Base-by-base conservation (phyloP, 2,113 vertebrate species). In the Regulus satrapa region DNA sequence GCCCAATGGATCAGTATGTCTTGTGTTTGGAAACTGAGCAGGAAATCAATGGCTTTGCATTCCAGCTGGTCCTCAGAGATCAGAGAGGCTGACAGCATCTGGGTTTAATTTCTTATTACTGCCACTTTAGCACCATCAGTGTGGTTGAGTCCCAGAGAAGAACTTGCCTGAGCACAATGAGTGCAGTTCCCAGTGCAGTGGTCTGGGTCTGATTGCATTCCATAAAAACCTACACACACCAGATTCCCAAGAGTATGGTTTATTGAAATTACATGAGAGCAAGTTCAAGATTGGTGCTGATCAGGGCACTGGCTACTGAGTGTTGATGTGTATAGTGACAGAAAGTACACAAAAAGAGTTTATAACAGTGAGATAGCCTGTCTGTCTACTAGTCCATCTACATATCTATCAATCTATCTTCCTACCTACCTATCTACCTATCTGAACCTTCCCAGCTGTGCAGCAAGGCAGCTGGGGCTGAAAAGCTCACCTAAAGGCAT, bases 281-380 rank as follows among this genome's bases (percentile, higher is more conserved):
- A 34, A 12, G 32, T 43, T 45, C 32, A 28, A 18, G 18, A 28
- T 26, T 32, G 29, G 6, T 6, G 7, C 7, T 40, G 9, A 32
- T 5, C 3, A 0, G 13, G 29, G 17, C 43, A 75, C 6, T 48
- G 55, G 11, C n/a, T 36, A 12, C 4, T 5, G 7, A 49, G 16
- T 25, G 16, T 32, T 49, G 34, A 49, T 61, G 21, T 59, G 20
- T 59, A n/a, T 18, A 58, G n/a, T 5, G 4, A 40, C 29, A 40
- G 28, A 61, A 19, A 40, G 6, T 6, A 31, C 5, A 40, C 16
- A 5, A 5, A 23, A 5, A 36, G n/a, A 31, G n/a, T n/a, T 36
- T 59, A 5, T 8, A 36, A 6, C 3, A 31, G 4, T 11, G 21
- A 54, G 29, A 25, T 54, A n/a, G n/a, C n/a, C 11, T 19, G 2